Percentiles rank a stretch among this genome's conserved stretches.
Evolutionary conservation across 2,113 vertebrate genomes (phyloP).

Genomic region (Lepisosteus osseus): DNA sequence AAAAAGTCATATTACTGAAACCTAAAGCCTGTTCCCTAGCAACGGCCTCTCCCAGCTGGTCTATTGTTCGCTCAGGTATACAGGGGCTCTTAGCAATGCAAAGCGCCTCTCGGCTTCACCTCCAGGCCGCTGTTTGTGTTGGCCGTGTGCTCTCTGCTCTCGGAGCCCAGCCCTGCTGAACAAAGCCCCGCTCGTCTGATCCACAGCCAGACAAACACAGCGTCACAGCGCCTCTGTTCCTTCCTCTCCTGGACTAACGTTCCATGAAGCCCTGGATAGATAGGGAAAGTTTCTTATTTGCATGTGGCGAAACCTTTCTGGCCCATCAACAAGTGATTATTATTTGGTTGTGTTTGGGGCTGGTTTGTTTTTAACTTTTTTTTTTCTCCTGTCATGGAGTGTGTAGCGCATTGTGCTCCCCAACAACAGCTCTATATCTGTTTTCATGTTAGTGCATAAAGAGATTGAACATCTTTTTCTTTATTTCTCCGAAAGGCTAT

Average conservation of each 20-base stretch:
- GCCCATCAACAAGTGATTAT: too few species aligned
- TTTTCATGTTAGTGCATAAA: too few species aligned
- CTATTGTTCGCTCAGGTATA: not conserved
- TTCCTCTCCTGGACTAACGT: not conserved
- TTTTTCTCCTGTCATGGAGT: too few species aligned
- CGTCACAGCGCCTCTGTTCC: not conserved
- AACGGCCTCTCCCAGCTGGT: slow-evolving; percentile 55
- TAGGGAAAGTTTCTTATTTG: not conserved
- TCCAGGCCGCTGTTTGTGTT: not conserved
- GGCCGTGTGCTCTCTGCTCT: not conserved
- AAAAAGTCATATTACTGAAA: slow-evolving; percentile 44
- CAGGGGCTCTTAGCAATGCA: not conserved
- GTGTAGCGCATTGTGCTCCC: too few species aligned
- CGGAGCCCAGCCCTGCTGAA: not conserved
- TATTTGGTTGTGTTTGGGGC: too few species aligned
- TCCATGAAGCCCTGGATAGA: not conserved
- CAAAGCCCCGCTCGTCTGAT: not conserved
- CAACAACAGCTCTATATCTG: too few species aligned
- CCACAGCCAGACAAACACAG: not conserved
- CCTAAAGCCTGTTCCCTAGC: slow-evolving; percentile 49
- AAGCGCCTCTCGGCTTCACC: not conserved
- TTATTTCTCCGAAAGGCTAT: too few species aligned
- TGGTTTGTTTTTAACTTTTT: too few species aligned
- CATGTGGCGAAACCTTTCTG: not conserved
- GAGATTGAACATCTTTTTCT: too few species aligned